These are phyloP conservation scores for Scaeva pyrastri DNA, from an alignment of 2,888 invertebrate genomes.

Conservation along the genomic window DNA sequence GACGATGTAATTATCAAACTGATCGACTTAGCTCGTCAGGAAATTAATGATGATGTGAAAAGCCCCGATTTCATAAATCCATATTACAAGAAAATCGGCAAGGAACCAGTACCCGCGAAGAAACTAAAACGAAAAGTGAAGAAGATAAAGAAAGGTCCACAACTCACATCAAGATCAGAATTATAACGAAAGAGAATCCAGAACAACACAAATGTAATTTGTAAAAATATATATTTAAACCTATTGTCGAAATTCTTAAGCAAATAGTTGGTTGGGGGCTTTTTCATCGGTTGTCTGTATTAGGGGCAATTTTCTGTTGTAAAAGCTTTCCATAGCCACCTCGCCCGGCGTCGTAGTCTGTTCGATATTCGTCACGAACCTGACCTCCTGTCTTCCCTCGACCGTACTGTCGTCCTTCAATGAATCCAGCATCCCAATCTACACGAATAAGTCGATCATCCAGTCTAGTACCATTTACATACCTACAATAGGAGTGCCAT, in stretches of 20 bases:
- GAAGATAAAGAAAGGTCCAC: constrained; percentile 56
- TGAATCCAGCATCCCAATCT: constrained; percentile 99
- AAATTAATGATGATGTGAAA: constrained; percentile 76
- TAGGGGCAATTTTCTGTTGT: constrained; percentile 90
- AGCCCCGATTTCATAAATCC: constrained; percentile 64
- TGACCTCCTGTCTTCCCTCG: constrained; percentile 99
- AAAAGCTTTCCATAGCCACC: constrained; percentile 99
- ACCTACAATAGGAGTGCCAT: constrained; percentile 85
- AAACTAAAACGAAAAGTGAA: constrained; percentile 31
- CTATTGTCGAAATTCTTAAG: constrained; percentile 61
- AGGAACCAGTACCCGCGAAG: neutral
- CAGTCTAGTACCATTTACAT: constrained; percentile 97
- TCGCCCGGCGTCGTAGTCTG: constrained; percentile 97
- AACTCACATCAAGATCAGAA: constrained; percentile 27
- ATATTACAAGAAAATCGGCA: constrained; percentile 9
- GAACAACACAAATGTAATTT: constrained; percentile 11
- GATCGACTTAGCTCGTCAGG: constrained; percentile 74
- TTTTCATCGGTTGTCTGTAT: constrained; percentile 84
- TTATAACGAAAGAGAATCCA: constrained; percentile 24
- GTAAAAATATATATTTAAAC: constrained; percentile 69
- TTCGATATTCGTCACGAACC: constrained; percentile 99
- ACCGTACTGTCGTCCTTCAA: constrained; percentile 99
- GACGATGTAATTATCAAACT: constrained; percentile 75
- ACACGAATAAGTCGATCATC: constrained; percentile 98
- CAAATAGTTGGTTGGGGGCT: constrained; percentile 3